phyloP scores from a whole-genome alignment of 2,888 invertebrate genomes.

The Microctonus hyperodae region DNA sequence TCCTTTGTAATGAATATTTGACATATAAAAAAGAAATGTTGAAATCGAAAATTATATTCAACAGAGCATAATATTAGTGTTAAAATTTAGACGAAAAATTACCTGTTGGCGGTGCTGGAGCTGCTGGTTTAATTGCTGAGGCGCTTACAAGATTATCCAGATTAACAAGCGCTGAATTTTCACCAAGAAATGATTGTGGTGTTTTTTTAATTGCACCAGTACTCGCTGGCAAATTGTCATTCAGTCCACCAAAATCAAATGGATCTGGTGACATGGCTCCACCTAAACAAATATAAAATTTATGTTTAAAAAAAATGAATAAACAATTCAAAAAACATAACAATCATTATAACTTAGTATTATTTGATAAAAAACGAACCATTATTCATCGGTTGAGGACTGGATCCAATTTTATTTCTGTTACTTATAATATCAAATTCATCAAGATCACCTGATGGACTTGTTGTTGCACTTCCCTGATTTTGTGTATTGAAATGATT shows the following conservation, averaged over 20 bases:
- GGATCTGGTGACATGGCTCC: conserved; percentile 68
- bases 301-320: too few species aligned
- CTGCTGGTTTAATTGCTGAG: conserved; percentile 60
- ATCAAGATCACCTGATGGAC: conserved; percentile 77
- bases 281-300: conserved; percentile 48
- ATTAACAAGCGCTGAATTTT: conserved; percentile 96
- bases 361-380: conserved; percentile 45
- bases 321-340: too few species aligned
- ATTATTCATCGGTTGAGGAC: conserved; percentile 56
- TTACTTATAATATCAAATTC: conserved; percentile 89
- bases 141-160: conserved; percentile 91
- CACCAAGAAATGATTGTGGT: conserved; percentile 95
- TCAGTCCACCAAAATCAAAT: conserved; percentile 73
- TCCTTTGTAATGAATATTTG: neutral
- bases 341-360: too few species aligned
- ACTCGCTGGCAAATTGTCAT: conserved; percentile 65
- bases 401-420: conserved; percentile 67
- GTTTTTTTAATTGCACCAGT: conserved; percentile 81
- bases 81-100: conserved; percentile 45
- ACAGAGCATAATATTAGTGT: conserved; percentile 26
- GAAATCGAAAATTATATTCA: neutral
- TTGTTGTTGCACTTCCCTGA: conserved; percentile 47
- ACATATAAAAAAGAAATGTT: too few species aligned
- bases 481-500: conserved; percentile 51
- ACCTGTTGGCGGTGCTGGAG: conserved; percentile 64